Evolutionary conservation across 2,888 invertebrate species (phyloP).

Genomic region (Tiliacea citrago): DNA sequence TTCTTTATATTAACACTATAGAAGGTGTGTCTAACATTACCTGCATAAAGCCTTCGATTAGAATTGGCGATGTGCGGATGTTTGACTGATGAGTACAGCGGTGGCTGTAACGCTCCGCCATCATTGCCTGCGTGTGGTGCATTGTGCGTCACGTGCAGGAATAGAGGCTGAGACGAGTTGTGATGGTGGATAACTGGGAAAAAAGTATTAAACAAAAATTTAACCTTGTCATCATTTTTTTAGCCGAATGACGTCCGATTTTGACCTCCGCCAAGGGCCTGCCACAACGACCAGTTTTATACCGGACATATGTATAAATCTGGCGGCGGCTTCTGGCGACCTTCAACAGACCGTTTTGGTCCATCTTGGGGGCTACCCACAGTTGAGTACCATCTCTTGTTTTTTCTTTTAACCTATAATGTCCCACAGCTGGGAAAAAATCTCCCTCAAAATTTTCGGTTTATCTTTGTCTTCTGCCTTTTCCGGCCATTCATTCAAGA

Average conservation of each 20-base stretch:
- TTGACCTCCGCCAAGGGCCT: not conserved
- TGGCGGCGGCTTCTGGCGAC: not conserved
- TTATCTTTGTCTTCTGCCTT: too few species aligned
- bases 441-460: too few species aligned
- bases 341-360: not conserved
- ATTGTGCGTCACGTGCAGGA: slow-evolving; percentile 95
- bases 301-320: not conserved
- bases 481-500: too few species aligned
- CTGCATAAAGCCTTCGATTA: slow-evolving; percentile 93
- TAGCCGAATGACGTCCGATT: not conserved
- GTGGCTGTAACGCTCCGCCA: slow-evolving; percentile 94
- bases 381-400: not conserved
- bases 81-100: slow-evolving; percentile 92
- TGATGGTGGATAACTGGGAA: slow-evolving; percentile 91
- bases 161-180: slow-evolving; percentile 92
- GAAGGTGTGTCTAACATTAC: slow-evolving; percentile 80
- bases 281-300: not conserved
- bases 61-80: slow-evolving; percentile 93
- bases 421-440: too few species aligned
- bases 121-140: slow-evolving; percentile 95
- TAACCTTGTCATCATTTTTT: not conserved
- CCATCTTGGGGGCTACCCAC: not conserved
- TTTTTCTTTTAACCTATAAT: too few species aligned
- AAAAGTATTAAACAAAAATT: not conserved
- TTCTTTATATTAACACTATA: not conserved